Conservation (phyloP, 2,888 invertebrate genomes). For the Thalpophila matura region DNA sequence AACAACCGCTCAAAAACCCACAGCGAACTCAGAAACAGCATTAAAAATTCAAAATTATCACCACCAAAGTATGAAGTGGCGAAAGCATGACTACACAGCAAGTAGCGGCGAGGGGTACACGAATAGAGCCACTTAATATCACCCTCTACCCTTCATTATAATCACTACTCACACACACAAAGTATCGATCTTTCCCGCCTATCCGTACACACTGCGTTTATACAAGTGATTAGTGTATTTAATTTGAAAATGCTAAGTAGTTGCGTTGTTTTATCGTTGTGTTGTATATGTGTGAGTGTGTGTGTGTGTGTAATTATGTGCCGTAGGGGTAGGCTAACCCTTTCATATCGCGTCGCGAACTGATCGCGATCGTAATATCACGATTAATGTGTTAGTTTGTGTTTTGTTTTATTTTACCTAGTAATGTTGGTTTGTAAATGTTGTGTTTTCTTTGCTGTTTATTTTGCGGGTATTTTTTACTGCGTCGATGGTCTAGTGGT, state of each 20-base stretch:
- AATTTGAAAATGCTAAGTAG: constrained; percentile 91
- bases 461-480: not conserved
- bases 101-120: constrained; percentile 83
- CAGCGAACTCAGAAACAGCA: constrained; percentile 4
- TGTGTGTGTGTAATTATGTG: constrained; percentile 83
- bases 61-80: constrained; percentile 82
- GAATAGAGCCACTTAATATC: constrained; percentile 90
- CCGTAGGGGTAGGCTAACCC: constrained; percentile 84
- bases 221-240: constrained; percentile 91
- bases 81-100: constrained; percentile 84
- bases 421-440: constrained; percentile 47
- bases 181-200: constrained; percentile 83
- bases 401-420: constrained; percentile 64
- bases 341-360: constrained; percentile 81
- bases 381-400: constrained; percentile 81
- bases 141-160: constrained; percentile 90
- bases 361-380: constrained; percentile 84
- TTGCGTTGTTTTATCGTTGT: constrained; percentile 87
- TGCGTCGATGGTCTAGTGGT: too few relatives aligned
- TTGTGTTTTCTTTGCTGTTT: constrained; percentile 6
- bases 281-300: constrained; percentile 68
- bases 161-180: constrained; percentile 86
- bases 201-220: constrained; percentile 83
- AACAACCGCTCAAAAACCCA: not conserved
- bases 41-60: constrained; percentile 77